These are phyloP conservation scores for Cantharis flavilabris DNA, from an alignment of 2,888 invertebrate species.

Conservation along the genomic window DNA sequence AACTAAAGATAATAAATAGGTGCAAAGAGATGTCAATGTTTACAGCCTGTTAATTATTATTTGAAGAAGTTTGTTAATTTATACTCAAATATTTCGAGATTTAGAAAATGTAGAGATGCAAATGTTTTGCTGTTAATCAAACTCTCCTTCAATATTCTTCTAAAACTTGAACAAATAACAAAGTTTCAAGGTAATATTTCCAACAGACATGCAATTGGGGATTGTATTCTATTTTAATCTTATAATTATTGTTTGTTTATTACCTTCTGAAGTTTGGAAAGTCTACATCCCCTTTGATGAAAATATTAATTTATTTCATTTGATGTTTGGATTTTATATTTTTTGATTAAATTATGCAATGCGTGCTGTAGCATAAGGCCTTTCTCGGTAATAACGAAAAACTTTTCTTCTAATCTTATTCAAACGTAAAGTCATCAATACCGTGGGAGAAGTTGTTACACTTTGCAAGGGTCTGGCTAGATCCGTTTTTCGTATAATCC, in stretches of 20 bases:
- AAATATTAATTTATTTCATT: background rate
- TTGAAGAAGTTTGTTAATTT: no score
- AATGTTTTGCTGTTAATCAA: background rate
- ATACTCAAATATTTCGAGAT: no score
- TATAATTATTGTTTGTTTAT: background rate
- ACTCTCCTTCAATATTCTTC: background rate
- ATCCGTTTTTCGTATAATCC: background rate
- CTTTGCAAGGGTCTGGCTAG: background rate
- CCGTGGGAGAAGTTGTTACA: background rate
- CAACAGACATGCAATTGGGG: no score
- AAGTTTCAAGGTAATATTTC: background rate
- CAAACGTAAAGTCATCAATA: background rate
- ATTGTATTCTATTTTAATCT: background rate
- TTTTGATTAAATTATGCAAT: background rate
- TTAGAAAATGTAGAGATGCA: no score
- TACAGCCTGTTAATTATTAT: no score
- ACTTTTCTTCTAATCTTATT: background rate
- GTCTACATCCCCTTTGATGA: background rate
- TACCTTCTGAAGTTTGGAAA: background rate
- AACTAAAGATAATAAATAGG: no score
- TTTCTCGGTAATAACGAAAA: background rate
- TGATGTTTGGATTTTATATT: background rate
- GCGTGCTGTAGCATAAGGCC: background rate
- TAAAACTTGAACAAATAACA: background rate
- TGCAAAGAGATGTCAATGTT: no score